Base-by-base conservation (phyloP, 1,140 invertebrate species). In the Microplitis mediator region DNA sequence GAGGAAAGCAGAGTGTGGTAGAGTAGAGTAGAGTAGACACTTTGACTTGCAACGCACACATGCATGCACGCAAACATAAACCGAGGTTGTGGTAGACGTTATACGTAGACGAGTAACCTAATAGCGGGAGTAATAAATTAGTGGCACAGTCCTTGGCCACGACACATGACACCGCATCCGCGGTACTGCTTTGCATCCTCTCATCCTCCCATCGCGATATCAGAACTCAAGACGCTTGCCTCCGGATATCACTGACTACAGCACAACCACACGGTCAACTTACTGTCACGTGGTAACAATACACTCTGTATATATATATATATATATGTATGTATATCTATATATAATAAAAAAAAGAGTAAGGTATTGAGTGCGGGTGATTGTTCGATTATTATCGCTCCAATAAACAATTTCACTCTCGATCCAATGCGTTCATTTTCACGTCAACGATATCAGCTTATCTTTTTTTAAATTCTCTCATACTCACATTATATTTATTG, bases 381-480 rank as follows among this genome's bases (percentile, higher is more conserved):
- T 72, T 9, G 70, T 65, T 72, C 69, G 69, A 71, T 71, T 71
- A 71, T 71, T 52, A 54, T 51, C 60, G 69, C 69, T 71, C 61
- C 45, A 71, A 71, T 63, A 71, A 71, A 71, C 69, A 71, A 71
- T 71, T 63, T 64, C 39, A 50, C 36, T 50, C 36, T 70, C 58
- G 58, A 50, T 60, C 23, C 58, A 51, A 14, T 16, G 23, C 35
- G 56, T 60, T 36, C 31, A 32, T 62, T 70, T 60, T 45, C 31
- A 23, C 23, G 11, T 14, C 36, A 63, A 62, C 34, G 36, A 36
- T 58, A 23, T 62, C 39, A 9, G 39, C 39, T 14, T 31, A 34
- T 14, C 9, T 45, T 58, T 64, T 34, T 69, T 35, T 23, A 23
- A 23, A 23, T 23, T 23, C 2, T 23, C 23, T 23, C 23, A 23